These are phyloP conservation scores for Elaphurus davidianus DNA, from an alignment of 2,113 vertebrate species.

Conservation along the genomic window DNA sequence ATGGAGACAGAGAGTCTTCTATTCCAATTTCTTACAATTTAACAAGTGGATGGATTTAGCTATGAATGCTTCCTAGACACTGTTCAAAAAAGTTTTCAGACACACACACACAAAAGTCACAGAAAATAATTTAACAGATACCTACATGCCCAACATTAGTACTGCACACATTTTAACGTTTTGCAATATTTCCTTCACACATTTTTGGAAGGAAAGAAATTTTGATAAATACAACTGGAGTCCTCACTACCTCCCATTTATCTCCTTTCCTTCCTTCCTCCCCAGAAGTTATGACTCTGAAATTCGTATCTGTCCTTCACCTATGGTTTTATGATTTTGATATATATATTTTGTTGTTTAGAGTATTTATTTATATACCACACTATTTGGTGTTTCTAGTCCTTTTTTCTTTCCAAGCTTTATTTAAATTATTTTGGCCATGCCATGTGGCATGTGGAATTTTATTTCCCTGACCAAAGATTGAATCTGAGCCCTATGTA, in stretches of 20 bases:
- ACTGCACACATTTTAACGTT: not conserved
- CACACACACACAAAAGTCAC: not conserved
- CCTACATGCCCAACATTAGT: not conserved
- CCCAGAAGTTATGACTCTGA: not conserved
- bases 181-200: not conserved
- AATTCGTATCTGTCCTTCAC: not conserved
- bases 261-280: not conserved
- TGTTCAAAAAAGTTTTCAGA: not conserved
- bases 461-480: not conserved
- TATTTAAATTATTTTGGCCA: not conserved
- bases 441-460: not conserved
- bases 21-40: not conserved
- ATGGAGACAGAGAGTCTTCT: not conserved
- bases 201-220: not conserved
- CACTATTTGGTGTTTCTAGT: not conserved
- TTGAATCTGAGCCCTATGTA: not conserved
- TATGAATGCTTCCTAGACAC: not conserved
- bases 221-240: not conserved
- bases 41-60: not conserved
- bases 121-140: not conserved
- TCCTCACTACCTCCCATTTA: not conserved
- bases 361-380: not conserved
- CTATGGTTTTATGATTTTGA: not conserved
- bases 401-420: not conserved
- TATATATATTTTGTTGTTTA: not conserved